Conservation (phyloP, 2,888 invertebrate species). For the Lacanobia oleracea region DNA sequence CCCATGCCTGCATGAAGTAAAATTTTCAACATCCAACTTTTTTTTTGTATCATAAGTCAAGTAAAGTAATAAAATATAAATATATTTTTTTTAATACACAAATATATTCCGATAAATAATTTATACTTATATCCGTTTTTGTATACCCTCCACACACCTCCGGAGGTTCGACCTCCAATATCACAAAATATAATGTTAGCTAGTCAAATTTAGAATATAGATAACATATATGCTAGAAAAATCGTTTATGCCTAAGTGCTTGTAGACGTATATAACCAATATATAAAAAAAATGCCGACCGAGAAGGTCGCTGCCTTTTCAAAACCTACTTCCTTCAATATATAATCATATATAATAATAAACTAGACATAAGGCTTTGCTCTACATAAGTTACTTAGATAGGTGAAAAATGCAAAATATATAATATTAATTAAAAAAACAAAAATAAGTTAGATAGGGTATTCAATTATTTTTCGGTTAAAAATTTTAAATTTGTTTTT, state of each 20-base stretch:
- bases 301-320: constrained; percentile 61
- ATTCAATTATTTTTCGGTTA: constrained; percentile 57
- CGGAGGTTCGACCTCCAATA: constrained; percentile 82
- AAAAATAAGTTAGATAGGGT: constrained; percentile 65
- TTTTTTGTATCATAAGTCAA: too few relatives aligned
- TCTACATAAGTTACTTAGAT: constrained; percentile 64
- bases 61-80: not conserved
- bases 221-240: constrained; percentile 78
- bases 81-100: not conserved
- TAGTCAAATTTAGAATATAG: constrained; percentile 87
- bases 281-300: constrained; percentile 61
- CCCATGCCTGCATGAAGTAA: too few relatives aligned
- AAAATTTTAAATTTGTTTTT: constrained; percentile 21
- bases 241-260: constrained; percentile 68
- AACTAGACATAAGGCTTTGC: constrained; percentile 61
- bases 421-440: constrained; percentile 59
- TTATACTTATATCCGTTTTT: constrained; percentile 35
- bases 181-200: constrained; percentile 81
- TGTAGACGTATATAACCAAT: constrained; percentile 63
- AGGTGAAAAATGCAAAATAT: constrained; percentile 69
- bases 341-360: constrained; percentile 52
- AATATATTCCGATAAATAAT: not conserved
- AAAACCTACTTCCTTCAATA: constrained; percentile 65
- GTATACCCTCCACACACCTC: constrained; percentile 37
- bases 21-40: too few relatives aligned